Evolutionary conservation across 2,888 invertebrate species (phyloP), one percentile per base, ranked within the genome.

Genomic region (Tachina grossa): DNA sequence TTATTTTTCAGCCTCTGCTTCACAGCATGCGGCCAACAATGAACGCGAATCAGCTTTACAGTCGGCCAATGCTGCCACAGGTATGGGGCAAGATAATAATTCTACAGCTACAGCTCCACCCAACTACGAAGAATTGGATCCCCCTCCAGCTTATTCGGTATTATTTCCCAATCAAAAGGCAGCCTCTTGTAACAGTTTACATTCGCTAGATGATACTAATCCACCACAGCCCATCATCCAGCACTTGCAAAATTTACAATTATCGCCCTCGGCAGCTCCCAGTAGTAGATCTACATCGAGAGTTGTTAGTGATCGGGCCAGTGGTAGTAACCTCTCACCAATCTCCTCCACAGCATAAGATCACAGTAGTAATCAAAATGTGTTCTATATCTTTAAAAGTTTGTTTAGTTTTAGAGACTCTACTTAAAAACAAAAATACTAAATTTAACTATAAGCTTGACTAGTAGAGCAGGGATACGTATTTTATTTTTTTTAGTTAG

Each of bases 141-240:
- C 95, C 2, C 94, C 94, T 3, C 95, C 95, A 0, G 94, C 95
- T 0, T 96, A 96, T 90, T 94, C 94, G 65, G 94, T 94, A 1
- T 93, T 96, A 2, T 96, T 96, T 92, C 95, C 95, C 84, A 92
- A 92, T 80, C 92, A 92, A 83, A 93, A 93, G 87, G 90, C 91
- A 5, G 88, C 90, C 41, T 90, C 91, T 71, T 91, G 88, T 59
- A 89, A 88, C 22, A 90, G 89, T 19, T 76, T 92, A 9, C 89
- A 88, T 77, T 87, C 89, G 0, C 59, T 91, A 63, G 90, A 89
- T 57, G 88, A 87, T 0, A 88, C 6, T 63, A 87, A 19, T 55
- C 86, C 47, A 31, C 86, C 47, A 31, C 87, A 39, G 39, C 84
- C 47, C 14, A 84, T 16, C 31, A 86, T 74, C 65, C 78, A 51